phyloP scores from a whole-genome alignment of 2,113 vertebrate genomes.

The Myanophis thanlyinensis region DNA sequence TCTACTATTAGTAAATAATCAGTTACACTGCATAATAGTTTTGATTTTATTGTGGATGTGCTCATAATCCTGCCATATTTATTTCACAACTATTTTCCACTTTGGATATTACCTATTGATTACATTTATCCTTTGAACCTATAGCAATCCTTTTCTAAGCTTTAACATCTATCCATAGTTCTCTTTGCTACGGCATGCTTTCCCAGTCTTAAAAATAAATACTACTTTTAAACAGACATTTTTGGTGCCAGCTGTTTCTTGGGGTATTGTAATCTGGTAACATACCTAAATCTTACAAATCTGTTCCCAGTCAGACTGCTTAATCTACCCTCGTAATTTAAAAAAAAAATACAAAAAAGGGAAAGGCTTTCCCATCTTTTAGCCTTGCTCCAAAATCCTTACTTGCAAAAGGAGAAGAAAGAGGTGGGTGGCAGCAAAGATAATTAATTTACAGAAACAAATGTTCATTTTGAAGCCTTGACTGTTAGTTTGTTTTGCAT shows the following conservation, averaged over 20 bases:
- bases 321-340: not conserved
- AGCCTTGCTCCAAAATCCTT: not conserved
- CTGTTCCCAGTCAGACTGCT: not conserved
- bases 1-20: not conserved
- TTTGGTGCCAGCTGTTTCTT: not conserved
- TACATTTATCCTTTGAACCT: not conserved
- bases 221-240: not conserved
- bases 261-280: not conserved
- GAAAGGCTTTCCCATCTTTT: not conserved
- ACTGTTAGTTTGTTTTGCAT: not conserved
- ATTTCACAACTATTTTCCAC: not conserved
- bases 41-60: not conserved
- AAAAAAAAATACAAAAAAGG: not conserved
- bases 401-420: not conserved
- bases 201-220: not conserved
- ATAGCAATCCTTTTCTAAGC: not conserved
- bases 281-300: not conserved
- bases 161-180: not conserved
- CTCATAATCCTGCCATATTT: not conserved
- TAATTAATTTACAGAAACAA: not conserved
- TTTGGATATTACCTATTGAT: not conserved
- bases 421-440: not conserved
- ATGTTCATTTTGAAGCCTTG: not conserved
- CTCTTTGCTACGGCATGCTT: not conserved
- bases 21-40: not conserved